A percentile compares a stretch with the other conserved stretches of the same genome.
These are phyloP conservation scores for Chaetodon trifascialis DNA, from an alignment of 2,113 vertebrate species.

Conservation along the genomic window DNA sequence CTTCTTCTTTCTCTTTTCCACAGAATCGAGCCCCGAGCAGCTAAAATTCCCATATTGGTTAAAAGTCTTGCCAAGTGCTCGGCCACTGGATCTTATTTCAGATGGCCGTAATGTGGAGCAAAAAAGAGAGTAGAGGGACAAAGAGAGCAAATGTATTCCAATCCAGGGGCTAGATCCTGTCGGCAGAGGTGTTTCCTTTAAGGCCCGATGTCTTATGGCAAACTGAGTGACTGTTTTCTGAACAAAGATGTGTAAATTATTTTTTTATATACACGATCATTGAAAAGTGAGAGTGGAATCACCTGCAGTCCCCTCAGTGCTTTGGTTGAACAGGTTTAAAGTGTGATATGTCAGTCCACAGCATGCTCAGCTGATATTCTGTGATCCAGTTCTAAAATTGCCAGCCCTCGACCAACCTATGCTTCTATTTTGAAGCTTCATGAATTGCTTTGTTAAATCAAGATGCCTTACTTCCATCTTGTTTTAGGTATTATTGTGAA, in stretches of 20 bases:
- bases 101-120: too few species aligned
- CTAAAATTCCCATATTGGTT: background rate
- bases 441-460: background rate
- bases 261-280: too few species aligned
- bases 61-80: background rate
- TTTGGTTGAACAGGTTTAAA: background rate
- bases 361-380: background rate
- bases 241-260: background rate
- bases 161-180: background rate
- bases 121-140: too few species aligned
- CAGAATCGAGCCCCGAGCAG: too few species aligned
- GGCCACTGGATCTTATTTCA: background rate
- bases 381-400: background rate
- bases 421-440: background rate
- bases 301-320: too few species aligned
- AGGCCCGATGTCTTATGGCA: background rate
- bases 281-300: background rate
- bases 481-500: background rate
- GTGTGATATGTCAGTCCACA: background rate
- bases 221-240: constrained; percentile 20
- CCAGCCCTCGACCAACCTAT: background rate
- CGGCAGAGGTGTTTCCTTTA: constrained; percentile 24
- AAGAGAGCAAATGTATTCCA: background rate
- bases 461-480: background rate
- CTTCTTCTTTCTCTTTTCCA: too few species aligned